Conservation (phyloP, 2,888 invertebrate genomes). For the Petrophora chlorosata region DNA sequence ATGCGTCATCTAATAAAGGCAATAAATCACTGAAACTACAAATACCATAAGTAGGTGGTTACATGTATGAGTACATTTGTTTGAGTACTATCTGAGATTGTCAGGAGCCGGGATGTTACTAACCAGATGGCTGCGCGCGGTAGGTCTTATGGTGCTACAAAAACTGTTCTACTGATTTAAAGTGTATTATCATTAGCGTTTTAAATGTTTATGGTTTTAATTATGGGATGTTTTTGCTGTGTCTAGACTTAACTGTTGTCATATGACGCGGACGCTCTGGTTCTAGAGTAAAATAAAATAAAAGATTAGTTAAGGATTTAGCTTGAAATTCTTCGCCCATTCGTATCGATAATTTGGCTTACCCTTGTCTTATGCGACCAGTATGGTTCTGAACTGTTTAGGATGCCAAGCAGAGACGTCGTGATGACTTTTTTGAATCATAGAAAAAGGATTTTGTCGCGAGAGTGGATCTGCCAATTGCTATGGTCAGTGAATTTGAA, state of each 20-base stretch:
- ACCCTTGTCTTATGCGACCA: too few relatives aligned
- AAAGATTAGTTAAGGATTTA: too few relatives aligned
- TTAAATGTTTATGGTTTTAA: slow-evolving; percentile 22
- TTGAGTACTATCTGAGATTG: slow-evolving; percentile 70
- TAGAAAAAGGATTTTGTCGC: too few relatives aligned
- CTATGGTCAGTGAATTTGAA: too few relatives aligned
- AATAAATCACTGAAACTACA: slow-evolving; percentile 44
- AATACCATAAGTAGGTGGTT: slow-evolving; percentile 45
- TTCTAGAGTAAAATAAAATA: background rate
- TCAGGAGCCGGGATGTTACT: slow-evolving; percentile 70
- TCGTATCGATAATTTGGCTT: too few relatives aligned
- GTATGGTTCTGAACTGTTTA: too few relatives aligned
- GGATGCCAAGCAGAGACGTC: too few relatives aligned
- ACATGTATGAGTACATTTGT: slow-evolving; percentile 46
- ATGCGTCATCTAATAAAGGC: slow-evolving; percentile 32
- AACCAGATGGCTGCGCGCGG: slow-evolving; percentile 76
- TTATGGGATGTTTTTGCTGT: slow-evolving; percentile 13
- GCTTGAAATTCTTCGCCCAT: too few relatives aligned
- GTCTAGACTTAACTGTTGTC: slow-evolving; percentile 30
- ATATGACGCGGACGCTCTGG: background rate
- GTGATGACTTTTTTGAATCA: too few relatives aligned
- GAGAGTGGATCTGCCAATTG: too few relatives aligned
- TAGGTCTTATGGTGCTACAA: slow-evolving; percentile 60
- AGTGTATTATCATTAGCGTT: slow-evolving; percentile 28
- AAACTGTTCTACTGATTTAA: slow-evolving; percentile 43